These are phyloP conservation scores for Amphimedon queenslandica DNA, from an alignment of 37 sponge, comb jelly and placozoan genomes.

Conservation along the genomic window DNA sequence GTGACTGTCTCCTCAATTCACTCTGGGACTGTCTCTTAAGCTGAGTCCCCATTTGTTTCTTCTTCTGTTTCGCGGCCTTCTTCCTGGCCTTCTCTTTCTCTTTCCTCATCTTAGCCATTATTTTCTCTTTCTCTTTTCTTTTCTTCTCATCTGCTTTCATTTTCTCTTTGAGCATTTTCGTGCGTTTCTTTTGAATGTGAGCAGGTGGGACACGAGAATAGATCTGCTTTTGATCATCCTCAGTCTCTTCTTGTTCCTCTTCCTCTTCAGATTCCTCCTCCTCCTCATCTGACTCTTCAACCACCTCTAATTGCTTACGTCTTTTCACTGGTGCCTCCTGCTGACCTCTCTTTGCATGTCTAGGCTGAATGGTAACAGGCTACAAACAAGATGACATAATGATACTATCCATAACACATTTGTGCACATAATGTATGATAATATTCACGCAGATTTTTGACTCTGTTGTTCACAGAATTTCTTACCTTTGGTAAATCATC, in stretches of 20 bases:
- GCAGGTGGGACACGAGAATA: neutral
- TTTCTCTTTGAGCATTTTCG: slow-evolving; percentile 19
- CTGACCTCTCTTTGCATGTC: neutral
- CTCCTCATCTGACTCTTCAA: neutral
- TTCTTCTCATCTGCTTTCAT: slow-evolving; percentile 20
- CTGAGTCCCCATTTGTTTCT: neutral
- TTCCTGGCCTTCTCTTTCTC: slow-evolving; percentile 10
- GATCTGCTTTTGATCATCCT: neutral
- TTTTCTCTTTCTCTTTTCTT: slow-evolving; percentile 18
- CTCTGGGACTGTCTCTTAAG: neutral
- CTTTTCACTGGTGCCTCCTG: neutral
- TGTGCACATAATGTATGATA: too few relatives aligned
- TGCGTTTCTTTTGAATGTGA: slow-evolving; percentile 14
- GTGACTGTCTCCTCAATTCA: slow-evolving; percentile 6
- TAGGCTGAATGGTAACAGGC: too few relatives aligned
- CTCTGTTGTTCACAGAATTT: too few relatives aligned
- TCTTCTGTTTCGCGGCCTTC: slow-evolving; percentile 22
- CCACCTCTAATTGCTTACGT: neutral
- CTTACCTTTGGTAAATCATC: neutral
- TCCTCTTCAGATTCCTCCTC: slow-evolving; percentile 8
- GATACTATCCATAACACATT: too few relatives aligned
- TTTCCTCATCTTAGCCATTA: slow-evolving; percentile 1
- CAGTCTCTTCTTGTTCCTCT: neutral
- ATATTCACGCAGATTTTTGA: too few relatives aligned
- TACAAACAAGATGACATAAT: too few relatives aligned